Evolutionary conservation across 1,140 invertebrate species (phyloP).

Genomic region (Callitettix versicolor): DNA sequence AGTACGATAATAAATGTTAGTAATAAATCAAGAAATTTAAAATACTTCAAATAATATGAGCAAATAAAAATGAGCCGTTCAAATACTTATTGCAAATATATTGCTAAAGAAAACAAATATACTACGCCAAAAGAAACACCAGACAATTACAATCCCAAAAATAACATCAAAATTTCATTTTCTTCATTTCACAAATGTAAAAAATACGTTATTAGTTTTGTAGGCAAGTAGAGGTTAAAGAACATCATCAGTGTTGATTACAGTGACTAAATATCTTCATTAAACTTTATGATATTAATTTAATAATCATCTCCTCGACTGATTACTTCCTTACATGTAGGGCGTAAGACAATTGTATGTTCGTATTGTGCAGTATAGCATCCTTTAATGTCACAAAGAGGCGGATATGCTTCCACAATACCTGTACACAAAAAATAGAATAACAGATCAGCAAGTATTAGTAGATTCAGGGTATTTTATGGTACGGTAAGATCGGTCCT

Average conservation of each 20-base stretch:
- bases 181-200: not conserved
- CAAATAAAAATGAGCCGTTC: too few relatives aligned
- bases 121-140: not conserved
- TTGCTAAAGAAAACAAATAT: not conserved
- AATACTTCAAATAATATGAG: too few relatives aligned
- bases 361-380: conserved; percentile 99
- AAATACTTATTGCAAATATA: too few relatives aligned
- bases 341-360: conserved; percentile 93
- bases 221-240: too few relatives aligned
- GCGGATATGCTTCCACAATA: conserved; percentile 94
- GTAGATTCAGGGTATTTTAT: too few relatives aligned
- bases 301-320: conserved; percentile 94
- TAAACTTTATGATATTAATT: too few relatives aligned
- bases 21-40: too few relatives aligned
- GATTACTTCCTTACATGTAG: conserved; percentile 97
- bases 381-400: conserved; percentile 93
- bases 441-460: not conserved
- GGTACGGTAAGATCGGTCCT: too few relatives aligned
- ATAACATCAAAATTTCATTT: not conserved
- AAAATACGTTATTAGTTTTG: not conserved
- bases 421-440: conserved; percentile 27
- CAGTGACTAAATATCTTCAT: not conserved
- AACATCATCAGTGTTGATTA: not conserved
- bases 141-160: not conserved
- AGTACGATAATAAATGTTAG: too few relatives aligned